A percentile compares a stretch with the other conserved stretches of the same genome.
These are phyloP conservation scores for Eufriesea mexicana DNA, from an alignment of 1,140 invertebrate genomes.

Conservation along the genomic window DNA sequence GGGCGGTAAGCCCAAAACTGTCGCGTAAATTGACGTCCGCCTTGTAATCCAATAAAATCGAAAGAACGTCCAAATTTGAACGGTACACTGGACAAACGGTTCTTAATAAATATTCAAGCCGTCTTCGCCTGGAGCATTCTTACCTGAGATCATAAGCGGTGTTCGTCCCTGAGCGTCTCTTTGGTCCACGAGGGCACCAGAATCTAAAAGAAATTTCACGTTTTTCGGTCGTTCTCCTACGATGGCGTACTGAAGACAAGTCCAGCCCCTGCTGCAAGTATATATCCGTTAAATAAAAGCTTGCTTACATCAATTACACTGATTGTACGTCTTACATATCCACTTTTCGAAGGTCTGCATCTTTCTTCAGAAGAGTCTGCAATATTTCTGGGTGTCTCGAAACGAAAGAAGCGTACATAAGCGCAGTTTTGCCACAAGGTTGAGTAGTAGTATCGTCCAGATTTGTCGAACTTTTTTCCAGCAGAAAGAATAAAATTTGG, in stretches of 20 bases:
- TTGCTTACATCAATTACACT: not conserved
- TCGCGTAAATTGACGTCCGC: conserved; percentile 61
- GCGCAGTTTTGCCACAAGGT: conserved; percentile 54
- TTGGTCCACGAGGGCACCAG: conserved; percentile 73
- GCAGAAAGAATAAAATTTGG: conserved; percentile 54
- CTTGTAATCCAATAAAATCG: conserved; percentile 51
- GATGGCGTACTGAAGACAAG: conserved; percentile 60
- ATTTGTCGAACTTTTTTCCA: conserved; percentile 43
- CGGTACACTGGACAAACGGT: conserved; percentile 47
- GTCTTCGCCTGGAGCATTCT: not conserved
- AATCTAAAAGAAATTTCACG: conserved; percentile 77
- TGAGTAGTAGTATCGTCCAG: conserved; percentile 57
- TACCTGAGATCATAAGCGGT: conserved; percentile 68
- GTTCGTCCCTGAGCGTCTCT: conserved; percentile 57
- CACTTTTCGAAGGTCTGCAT: conserved; percentile 42
- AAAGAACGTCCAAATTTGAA: conserved; percentile 60
- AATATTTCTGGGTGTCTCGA: conserved; percentile 55
- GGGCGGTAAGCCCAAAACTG: conserved; percentile 51
- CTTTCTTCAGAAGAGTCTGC: conserved; percentile 55
- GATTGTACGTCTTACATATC: conserved; percentile 49
- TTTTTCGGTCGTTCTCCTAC: conserved; percentile 62
- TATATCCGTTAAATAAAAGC: not conserved
- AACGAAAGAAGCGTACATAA: conserved; percentile 63
- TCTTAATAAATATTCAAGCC: not conserved
- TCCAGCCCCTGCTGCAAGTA: conserved; percentile 58